Conservation (phyloP, 92 coral and sea anemone genomes). For the Phenganax subtilis region DNA sequence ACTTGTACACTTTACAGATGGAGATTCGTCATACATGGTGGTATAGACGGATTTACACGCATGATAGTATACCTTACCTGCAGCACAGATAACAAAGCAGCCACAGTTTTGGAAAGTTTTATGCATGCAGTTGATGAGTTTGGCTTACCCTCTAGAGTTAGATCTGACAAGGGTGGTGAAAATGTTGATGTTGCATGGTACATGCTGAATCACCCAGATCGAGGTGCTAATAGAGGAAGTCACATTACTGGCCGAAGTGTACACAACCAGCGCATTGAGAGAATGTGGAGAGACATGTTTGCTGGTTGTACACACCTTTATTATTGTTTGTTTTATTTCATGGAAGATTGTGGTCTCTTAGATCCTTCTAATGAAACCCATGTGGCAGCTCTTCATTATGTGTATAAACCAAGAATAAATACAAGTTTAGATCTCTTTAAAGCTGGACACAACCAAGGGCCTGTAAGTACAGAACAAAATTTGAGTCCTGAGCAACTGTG, state of each 20-base stretch:
- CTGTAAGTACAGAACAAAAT: conserved; percentile 6
- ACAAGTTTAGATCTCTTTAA: conserved; percentile 4
- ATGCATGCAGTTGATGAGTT: background rate
- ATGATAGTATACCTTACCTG: conserved; percentile 19
- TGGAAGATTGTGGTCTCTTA: background rate
- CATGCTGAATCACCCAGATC: conserved; percentile 15
- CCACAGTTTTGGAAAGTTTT: conserved; percentile 2
- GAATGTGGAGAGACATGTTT: too few relatives aligned
- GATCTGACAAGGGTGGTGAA: conserved; percentile 7
- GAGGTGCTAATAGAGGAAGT: conserved; percentile 15
- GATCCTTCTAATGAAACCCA: conserved; percentile 12
- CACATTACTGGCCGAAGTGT: background rate
- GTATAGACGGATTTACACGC: conserved; percentile 10
- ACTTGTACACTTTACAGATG: background rate
- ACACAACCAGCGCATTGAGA: too few relatives aligned
- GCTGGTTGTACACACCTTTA: too few relatives aligned
- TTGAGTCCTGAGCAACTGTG: conserved; percentile 20
- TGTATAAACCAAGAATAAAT: conserved; percentile 10
- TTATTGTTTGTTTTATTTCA: too few relatives aligned
- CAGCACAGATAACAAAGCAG: conserved; percentile 12
- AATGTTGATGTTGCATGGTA: conserved; percentile 25
- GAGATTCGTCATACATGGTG: conserved; percentile 14
- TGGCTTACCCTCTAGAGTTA: background rate
- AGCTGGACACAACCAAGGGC: conserved; percentile 14
- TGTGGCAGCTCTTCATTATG: conserved; percentile 19